phyloP scores from a whole-genome alignment of 2,113 vertebrate genomes.

The Cephalopterus ornatus region DNA sequence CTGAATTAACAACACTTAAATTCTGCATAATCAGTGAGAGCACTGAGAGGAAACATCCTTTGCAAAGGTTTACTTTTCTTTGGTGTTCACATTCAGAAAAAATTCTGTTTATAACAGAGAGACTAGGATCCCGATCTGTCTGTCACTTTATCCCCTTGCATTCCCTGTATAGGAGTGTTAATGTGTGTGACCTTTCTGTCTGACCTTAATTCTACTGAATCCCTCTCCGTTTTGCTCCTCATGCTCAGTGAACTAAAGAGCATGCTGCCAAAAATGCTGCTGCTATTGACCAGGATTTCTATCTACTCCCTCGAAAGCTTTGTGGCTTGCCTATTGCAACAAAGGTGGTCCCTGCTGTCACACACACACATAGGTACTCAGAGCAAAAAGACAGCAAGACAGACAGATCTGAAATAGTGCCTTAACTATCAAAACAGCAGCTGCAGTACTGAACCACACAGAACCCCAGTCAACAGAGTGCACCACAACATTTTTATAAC shows the following conservation, averaged over 20 bases:
- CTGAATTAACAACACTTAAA: conserved; percentile 44
- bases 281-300: not conserved
- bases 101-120: not conserved
- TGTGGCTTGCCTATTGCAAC: not conserved
- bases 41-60: not conserved
- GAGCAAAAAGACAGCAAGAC: not conserved
- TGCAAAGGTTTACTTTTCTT: not conserved
- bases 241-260: not conserved
- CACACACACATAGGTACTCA: not conserved
- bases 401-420: not conserved
- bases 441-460: not conserved
- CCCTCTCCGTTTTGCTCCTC: not conserved
- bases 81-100: not conserved
- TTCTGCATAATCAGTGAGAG: not conserved
- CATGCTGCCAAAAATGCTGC: not conserved
- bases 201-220: conserved; percentile 2
- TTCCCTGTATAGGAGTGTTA: not conserved
- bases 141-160: not conserved
- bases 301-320: not conserved
- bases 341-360: not conserved
- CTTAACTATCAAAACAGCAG: not conserved
- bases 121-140: not conserved
- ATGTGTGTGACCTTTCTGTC: not conserved
- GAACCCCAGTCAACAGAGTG: not conserved
- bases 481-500: not conserved